A percentile compares a stretch with the other conserved stretches of the same genome.
These are phyloP conservation scores for Leucoma salicis DNA, from an alignment of 2,888 invertebrate genomes.

Conservation along the genomic window DNA sequence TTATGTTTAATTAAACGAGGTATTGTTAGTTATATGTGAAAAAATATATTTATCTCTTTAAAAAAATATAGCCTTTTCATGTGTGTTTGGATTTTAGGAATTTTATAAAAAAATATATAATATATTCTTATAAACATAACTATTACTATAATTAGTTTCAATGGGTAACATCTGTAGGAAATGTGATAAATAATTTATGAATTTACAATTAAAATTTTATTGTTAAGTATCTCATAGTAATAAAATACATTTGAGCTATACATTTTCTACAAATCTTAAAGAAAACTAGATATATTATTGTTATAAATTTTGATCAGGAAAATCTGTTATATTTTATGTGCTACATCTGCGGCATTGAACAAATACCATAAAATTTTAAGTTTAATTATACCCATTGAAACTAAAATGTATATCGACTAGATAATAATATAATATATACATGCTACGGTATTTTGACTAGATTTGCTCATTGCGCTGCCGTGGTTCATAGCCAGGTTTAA, in stretches of 20 bases:
- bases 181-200: not conserved
- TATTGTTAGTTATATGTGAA: conserved; percentile 13
- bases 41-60: conserved; percentile 30
- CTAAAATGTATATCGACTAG: not conserved
- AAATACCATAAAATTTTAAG: no score
- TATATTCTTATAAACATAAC: conserved; percentile 20
- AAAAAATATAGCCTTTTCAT: conserved; percentile 25
- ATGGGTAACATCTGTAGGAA: conserved; percentile 7
- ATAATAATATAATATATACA: conserved; percentile 38
- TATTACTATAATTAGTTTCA: conserved; percentile 3
- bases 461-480: conserved; percentile 29
- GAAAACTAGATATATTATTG: no score
- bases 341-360: no score
- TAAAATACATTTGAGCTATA: no score
- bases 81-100: conserved; percentile 23
- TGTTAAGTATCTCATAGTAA: no score
- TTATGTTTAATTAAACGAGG: conserved; percentile 4
- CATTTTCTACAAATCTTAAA: no score
- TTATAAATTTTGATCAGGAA: not conserved
- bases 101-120: conserved; percentile 47
- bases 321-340: no score
- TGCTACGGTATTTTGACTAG: conserved; percentile 52
- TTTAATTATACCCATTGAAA: conserved; percentile 17
- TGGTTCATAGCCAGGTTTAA: not conserved
- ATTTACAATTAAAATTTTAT: no score